Evolutionary conservation across 2,797 vertebrate genomes (phyloP), one percentile per base, ranked within the genome.

Genomic region (Myotis findleyi): DNA sequence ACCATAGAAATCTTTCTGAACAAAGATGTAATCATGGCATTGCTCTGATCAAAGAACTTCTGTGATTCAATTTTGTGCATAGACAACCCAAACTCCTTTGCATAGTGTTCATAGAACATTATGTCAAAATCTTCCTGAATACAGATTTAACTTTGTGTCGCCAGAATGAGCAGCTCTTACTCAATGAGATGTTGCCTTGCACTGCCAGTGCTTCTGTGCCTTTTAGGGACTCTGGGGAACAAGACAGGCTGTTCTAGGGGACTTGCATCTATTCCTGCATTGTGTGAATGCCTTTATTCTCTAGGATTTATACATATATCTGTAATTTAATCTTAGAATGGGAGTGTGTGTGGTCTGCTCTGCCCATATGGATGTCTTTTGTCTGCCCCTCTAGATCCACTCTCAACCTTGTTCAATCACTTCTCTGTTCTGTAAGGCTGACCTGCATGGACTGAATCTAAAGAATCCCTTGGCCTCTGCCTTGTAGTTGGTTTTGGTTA

Each of bases 111-210:
- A 44, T 55, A 69, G 47, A 36, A n/a, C 44, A 49, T 76, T 87
- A 62, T 94, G 71, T 87, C 87, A 87, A 90, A 75, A 64, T 90
- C n/a, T 51, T 76, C 53, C 21, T 89, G 92, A 83, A 83, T 88
- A 36, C 79, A 75, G 27, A 69, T 95, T 75, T 82, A 59, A 41
- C 83, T 87, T 84, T 62, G 23, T 33, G 9, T 79, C 20, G 33
- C 76, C 57, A 89, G 77, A 96, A 87, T 59, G 64, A 92, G 76
- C 6, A 21, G 33, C 12, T 77, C n/a, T 75, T 77, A 51, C 41
- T 85, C 71, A 53, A 55, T 25, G 76, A 85, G 49, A 33, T 62
- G 53, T 79, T 59, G 17, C 55, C 57, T n/a, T 21, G n/a, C 33
- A 3, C 17, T 87, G 17, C 25, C 30, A 51, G 51, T 55, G 36